Percentiles rank a stretch among this genome's conserved stretches.
Conservation (phyloP, 2,113 vertebrate genomes). For the Myodes glareolus region DNA sequence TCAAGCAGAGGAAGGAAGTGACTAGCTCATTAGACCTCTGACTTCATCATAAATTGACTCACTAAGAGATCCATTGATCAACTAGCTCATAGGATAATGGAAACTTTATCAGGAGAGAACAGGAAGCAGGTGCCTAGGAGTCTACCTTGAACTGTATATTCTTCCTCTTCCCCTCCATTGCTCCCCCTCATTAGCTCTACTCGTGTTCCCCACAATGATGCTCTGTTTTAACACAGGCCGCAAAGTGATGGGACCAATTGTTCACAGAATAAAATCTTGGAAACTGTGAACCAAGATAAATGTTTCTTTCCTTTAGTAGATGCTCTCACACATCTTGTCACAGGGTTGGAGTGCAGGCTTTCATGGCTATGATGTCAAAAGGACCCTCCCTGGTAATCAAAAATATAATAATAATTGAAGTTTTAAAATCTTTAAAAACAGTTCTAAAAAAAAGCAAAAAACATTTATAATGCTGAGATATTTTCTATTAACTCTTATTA, state of each 20-base stretch:
- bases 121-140: neutral
- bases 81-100: neutral
- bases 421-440: neutral
- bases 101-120: neutral
- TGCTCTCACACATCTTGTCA: neutral
- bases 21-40: neutral
- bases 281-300: neutral
- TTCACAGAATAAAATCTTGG: neutral
- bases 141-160: neutral
- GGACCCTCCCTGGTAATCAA: neutral
- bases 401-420: neutral
- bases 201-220: neutral
- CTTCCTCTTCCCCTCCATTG: neutral
- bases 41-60: neutral
- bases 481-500: neutral
- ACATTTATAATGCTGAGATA: neutral
- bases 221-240: neutral
- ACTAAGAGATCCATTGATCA: neutral
- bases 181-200: neutral
- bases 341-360: too few species aligned
- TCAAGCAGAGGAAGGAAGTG: neutral
- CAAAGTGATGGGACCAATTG: neutral
- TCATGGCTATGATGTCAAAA: neutral
- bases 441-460: neutral
- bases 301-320: neutral